A percentile compares a stretch with the other conserved stretches of the same genome.
phyloP scores from a whole-genome alignment of 2,797 vertebrate species.

The Propithecus perrieri region DNA sequence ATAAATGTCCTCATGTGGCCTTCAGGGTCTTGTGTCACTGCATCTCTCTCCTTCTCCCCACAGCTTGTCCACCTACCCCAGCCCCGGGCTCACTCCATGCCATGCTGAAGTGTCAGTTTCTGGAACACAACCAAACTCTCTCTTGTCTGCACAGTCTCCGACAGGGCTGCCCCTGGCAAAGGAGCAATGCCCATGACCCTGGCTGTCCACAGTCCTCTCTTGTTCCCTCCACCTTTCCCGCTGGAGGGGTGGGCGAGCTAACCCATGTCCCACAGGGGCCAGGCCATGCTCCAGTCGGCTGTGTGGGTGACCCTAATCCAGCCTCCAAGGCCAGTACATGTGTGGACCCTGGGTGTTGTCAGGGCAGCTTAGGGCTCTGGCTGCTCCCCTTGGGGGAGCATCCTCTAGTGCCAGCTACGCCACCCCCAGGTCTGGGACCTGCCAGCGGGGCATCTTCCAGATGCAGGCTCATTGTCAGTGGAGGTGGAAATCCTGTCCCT shows the following conservation, averaged over 20 bases:
- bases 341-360: background rate
- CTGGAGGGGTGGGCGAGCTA: background rate
- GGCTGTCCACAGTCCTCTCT: background rate
- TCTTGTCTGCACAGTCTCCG: background rate
- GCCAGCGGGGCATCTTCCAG: background rate
- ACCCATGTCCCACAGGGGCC: accelerated
- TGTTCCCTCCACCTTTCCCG: background rate
- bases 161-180: background rate
- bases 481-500: background rate
- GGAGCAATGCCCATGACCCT: background rate
- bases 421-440: background rate
- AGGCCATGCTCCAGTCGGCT: background rate
- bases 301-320: background rate
- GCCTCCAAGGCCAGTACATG: background rate
- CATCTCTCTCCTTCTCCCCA: background rate
- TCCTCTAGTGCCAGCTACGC: background rate
- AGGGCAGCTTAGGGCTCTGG: background rate
- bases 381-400: background rate
- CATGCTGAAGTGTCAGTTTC: background rate
- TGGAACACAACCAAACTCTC: background rate
- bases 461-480: background rate
- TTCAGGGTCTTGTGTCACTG: background rate
- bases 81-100: background rate
- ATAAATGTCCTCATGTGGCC: background rate
- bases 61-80: background rate